A percentile compares a stretch with the other conserved stretches of the same genome.
These are phyloP conservation scores for Geotrupes spiniger DNA, from an alignment of 2,888 invertebrate genomes.

Conservation along the genomic window DNA sequence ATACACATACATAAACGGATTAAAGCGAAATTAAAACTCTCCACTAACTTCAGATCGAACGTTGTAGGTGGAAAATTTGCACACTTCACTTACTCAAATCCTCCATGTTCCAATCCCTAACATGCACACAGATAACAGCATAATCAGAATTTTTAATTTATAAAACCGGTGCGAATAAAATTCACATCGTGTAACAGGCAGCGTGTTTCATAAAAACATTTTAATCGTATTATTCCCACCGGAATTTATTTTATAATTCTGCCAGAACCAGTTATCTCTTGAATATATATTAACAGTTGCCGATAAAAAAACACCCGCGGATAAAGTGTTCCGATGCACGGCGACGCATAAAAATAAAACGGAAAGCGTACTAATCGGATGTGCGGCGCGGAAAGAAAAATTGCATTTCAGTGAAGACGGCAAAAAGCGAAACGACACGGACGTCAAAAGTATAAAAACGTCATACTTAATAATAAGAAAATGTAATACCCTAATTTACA, in stretches of 20 bases:
- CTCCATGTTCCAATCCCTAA: conserved; percentile 7
- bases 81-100: conserved; percentile 8
- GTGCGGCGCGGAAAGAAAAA: too few species aligned
- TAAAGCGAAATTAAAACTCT: too few species aligned
- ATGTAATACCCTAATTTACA: background rate
- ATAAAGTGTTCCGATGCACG: too few species aligned
- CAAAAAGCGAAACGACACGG: too few species aligned
- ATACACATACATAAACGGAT: too few species aligned
- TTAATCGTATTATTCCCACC: conserved; percentile 41
- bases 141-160: conserved; percentile 33
- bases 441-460: too few species aligned
- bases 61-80: background rate
- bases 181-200: conserved; percentile 32
- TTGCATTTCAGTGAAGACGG: too few species aligned
- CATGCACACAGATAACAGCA: conserved; percentile 17
- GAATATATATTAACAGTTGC: conserved; percentile 20
- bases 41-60: too few species aligned
- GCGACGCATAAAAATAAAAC: too few species aligned
- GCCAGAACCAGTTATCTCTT: conserved; percentile 31
- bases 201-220: conserved; percentile 34
- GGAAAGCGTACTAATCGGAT: too few species aligned
- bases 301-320: conserved; percentile 11
- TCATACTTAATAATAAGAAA: too few species aligned
- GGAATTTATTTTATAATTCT: conserved; percentile 40
- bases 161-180: conserved; percentile 37